Percentiles rank a stretch among this genome's conserved stretches.
These are phyloP conservation scores for Diplodus sargus DNA, from an alignment of 2,797 vertebrate species.

Conservation along the genomic window DNA sequence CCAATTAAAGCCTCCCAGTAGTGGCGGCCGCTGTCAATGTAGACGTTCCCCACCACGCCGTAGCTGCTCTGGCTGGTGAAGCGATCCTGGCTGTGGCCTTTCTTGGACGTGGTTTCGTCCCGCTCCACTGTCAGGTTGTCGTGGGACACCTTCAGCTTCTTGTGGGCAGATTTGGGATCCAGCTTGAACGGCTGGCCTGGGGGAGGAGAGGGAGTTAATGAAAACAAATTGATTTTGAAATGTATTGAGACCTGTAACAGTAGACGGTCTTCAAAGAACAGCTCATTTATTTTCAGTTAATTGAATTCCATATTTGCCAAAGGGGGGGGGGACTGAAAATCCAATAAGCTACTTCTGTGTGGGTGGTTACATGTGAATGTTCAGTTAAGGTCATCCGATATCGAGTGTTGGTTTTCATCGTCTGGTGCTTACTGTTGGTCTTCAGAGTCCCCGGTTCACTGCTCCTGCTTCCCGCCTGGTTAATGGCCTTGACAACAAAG, in stretches of 20 bases:
- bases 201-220: not conserved
- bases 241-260: not conserved
- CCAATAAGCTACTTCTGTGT: not conserved
- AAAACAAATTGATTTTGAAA: slow-evolving; percentile 5
- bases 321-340: not conserved
- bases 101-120: slow-evolving; percentile 97
- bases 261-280: slow-evolving; percentile 3
- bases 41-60: slow-evolving; percentile 96
- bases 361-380: slow-evolving; percentile 2
- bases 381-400: slow-evolving; percentile 12
- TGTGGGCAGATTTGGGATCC: slow-evolving; percentile 97
- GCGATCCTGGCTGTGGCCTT: slow-evolving; percentile 96
- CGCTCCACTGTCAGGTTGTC: slow-evolving; percentile 97
- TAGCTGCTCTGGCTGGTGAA: slow-evolving; percentile 97
- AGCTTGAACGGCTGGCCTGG: slow-evolving; percentile 98
- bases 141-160: slow-evolving; percentile 97
- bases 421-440: slow-evolving; percentile 95
- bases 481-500: slow-evolving; percentile 98
- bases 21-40: slow-evolving; percentile 97
- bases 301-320: slow-evolving; percentile 11
- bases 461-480: slow-evolving; percentile 97
- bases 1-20: slow-evolving; percentile 99
- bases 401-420: not conserved
- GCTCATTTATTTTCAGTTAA: slow-evolving; percentile 30
- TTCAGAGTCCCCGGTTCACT: slow-evolving; percentile 96